Percentiles rank a stretch among this genome's conserved stretches.
These are phyloP conservation scores for Sternotherus odoratus DNA, from an alignment of 2,797 vertebrate species.

Conservation along the genomic window DNA sequence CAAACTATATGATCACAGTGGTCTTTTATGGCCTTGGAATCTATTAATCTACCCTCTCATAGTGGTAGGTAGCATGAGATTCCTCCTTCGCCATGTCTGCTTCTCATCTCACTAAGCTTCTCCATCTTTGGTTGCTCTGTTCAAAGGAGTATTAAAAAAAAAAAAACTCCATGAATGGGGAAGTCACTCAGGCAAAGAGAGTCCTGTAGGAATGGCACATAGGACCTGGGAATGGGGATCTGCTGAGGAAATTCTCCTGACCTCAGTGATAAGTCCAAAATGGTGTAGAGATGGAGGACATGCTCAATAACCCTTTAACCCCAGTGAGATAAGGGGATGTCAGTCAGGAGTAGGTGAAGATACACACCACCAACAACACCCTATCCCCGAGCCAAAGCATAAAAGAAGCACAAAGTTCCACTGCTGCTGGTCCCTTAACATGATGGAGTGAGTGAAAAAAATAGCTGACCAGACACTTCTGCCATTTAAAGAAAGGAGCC, in stretches of 20 bases:
- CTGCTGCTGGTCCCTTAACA: neutral
- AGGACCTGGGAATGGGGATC: neutral
- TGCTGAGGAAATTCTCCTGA: neutral
- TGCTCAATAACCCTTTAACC: neutral
- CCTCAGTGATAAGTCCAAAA: neutral
- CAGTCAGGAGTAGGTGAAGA: neutral
- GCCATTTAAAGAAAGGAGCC: neutral
- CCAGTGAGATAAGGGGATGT: neutral
- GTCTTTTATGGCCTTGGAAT: neutral
- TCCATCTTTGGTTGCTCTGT: neutral
- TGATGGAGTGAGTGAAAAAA: neutral
- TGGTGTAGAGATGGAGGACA: neutral
- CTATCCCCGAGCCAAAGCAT: neutral
- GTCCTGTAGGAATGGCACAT: neutral
- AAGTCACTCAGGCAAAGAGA: neutral
- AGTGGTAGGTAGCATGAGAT: neutral
- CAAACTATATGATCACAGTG: neutral
- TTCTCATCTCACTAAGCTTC: neutral
- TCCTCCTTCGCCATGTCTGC: neutral
- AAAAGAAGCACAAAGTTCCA: neutral
- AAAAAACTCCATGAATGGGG: neutral
- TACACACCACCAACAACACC: neutral
- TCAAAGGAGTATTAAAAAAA: neutral
- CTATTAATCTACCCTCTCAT: neutral
- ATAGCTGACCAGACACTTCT: neutral